phyloP scores from a whole-genome alignment of 2,113 vertebrate genomes.

The Aegotheles bennettii region DNA sequence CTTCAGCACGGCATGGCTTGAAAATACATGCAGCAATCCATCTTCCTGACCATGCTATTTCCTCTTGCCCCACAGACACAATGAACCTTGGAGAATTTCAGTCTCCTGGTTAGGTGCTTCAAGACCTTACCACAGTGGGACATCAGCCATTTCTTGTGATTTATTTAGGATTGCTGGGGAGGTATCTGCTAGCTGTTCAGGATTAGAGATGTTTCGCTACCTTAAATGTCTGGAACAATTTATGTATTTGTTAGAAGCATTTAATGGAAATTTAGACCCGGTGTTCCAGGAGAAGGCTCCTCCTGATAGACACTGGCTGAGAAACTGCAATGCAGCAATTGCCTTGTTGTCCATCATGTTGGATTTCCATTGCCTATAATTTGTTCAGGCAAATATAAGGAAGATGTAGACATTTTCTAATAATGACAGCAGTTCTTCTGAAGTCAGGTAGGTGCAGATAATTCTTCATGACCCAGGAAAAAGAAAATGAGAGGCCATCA shows the following conservation, averaged over 20 bases:
- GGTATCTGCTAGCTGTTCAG: not conserved
- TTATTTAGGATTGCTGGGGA: not conserved
- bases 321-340: not conserved
- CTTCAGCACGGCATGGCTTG: not conserved
- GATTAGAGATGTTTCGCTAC: not conserved
- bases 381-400: not conserved
- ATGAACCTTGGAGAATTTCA: not conserved
- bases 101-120: not conserved
- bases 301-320: not conserved
- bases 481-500: not conserved
- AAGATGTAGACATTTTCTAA: not conserved
- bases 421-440: not conserved
- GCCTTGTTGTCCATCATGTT: not conserved
- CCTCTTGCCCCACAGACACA: not conserved
- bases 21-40: not conserved
- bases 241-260: not conserved
- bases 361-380: not conserved
- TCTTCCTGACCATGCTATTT: not conserved
- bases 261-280: not conserved
- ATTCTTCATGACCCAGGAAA: not conserved
- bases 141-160: not conserved
- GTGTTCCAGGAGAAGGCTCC: not conserved
- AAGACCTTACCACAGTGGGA: not conserved
- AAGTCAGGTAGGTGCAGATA: not conserved
- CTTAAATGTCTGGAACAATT: not conserved